Evolutionary conservation across 1,140 invertebrate species (phyloP).

Genomic region (Anagrus nilaparvatae): DNA sequence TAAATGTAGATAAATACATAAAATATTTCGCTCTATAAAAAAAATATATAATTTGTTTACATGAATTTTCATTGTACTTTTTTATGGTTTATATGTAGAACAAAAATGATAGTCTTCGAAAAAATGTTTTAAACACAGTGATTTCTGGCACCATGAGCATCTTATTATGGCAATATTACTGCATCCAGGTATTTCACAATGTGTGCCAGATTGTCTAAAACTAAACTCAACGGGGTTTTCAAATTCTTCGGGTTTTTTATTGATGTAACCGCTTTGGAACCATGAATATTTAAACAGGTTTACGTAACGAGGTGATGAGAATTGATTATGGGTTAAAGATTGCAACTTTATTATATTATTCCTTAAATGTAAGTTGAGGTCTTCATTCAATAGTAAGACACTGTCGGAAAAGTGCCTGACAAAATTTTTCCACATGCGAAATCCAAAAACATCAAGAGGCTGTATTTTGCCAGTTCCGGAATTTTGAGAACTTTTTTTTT

Average conservation of each 20-base stretch:
- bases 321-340: slow-evolving; percentile 16
- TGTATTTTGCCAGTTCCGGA: slow-evolving; percentile 9
- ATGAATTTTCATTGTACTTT: too few species aligned
- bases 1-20: too few species aligned
- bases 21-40: too few species aligned
- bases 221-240: slow-evolving; percentile 10
- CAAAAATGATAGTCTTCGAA: too few species aligned
- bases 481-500: slow-evolving; percentile 1
- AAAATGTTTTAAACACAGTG: too few species aligned
- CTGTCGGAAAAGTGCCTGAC: slow-evolving; percentile 12
- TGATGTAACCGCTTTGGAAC: slow-evolving; percentile 9
- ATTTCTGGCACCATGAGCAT: too few species aligned
- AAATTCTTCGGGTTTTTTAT: slow-evolving; percentile 2
- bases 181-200: too few species aligned
- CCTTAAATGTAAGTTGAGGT: too few species aligned
- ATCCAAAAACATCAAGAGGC: slow-evolving; percentile 13
- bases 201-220: too few species aligned
- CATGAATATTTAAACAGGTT: slow-evolving; percentile 13
- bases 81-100: too few species aligned
- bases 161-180: too few species aligned
- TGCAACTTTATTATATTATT: slow-evolving; percentile 18
- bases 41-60: too few species aligned
- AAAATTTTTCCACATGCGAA: slow-evolving; percentile 15
- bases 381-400: slow-evolving; percentile 8
- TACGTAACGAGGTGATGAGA: slow-evolving; percentile 8